A percentile compares a stretch with the other conserved stretches of the same genome.
phyloP scores from a whole-genome alignment of 2,113 vertebrate genomes.

The Strix uralensis region DNA sequence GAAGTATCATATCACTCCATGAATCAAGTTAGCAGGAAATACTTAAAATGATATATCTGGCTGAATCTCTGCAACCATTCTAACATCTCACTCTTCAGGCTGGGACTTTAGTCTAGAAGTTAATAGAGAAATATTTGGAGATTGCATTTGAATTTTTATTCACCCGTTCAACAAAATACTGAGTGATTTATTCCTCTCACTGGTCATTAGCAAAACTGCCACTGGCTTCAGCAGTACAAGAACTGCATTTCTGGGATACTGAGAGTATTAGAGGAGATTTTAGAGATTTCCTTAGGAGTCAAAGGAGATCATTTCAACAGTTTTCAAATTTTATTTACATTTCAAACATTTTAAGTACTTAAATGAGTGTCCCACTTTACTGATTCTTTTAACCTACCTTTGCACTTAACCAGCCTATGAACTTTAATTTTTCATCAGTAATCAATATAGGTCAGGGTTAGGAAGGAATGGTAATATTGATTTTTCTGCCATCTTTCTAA shows the following conservation, averaged over 20 bases:
- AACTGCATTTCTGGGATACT: neutral
- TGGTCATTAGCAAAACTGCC: neutral
- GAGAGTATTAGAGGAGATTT: neutral
- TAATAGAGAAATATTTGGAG: neutral
- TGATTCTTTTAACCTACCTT: neutral
- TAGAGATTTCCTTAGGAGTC: neutral
- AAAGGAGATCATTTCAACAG: neutral
- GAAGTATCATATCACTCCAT: conserved; percentile 44
- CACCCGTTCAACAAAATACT: neutral
- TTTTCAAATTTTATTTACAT: neutral
- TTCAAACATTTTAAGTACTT: neutral
- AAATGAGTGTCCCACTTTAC: neutral
- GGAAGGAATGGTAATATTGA: fast-evolving
- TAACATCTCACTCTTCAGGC: neutral
- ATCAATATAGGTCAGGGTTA: neutral
- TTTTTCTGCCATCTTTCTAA: neutral
- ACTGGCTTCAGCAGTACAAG: neutral
- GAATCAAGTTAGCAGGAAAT: conserved; percentile 26
- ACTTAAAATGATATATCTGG: conserved; percentile 20
- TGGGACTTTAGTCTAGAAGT: neutral
- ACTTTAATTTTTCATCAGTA: neutral
- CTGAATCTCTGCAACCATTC: conserved; percentile 35
- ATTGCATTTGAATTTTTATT: neutral
- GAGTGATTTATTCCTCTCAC: neutral
- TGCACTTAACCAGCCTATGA: neutral